phyloP scores from a whole-genome alignment of 2,888 invertebrate species.

The Pseudeuparius sepicola region DNA sequence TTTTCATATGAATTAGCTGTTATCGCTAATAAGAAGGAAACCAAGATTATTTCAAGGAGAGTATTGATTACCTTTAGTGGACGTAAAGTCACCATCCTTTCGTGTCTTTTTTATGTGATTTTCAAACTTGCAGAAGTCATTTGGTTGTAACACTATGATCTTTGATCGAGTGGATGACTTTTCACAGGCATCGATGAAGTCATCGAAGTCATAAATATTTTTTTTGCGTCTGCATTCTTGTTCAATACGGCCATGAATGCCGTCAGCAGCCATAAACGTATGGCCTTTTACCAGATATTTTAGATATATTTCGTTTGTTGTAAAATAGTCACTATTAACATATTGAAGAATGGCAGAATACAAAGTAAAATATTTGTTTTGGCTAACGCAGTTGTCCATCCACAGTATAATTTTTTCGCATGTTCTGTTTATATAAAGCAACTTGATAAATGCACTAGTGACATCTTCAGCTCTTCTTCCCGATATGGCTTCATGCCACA shows the following conservation, averaged over 20 bases:
- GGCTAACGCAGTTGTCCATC: conserved; percentile 4
- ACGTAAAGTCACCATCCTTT: too few species aligned
- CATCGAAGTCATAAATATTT: conserved; percentile 4
- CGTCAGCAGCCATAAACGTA: conserved; percentile 4
- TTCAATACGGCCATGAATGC: conserved; percentile 6
- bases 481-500: too few species aligned
- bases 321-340: background rate
- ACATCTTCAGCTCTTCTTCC: too few species aligned
- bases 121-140: conserved; percentile 4
- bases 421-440: too few species aligned
- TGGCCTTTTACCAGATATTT: conserved; percentile 5
- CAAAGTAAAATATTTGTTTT: conserved; percentile 5
- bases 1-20: too few species aligned
- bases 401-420: too few species aligned
- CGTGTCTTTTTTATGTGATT: too few species aligned
- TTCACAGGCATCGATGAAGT: background rate
- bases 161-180: conserved; percentile 5
- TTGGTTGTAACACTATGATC: background rate
- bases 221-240: background rate
- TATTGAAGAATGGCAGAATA: conserved; percentile 1
- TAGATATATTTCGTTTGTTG: conserved; percentile 4
- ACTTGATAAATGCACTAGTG: too few species aligned
- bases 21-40: too few species aligned
- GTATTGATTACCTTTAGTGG: too few species aligned
- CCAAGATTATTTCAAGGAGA: too few species aligned